Evolutionary conservation across 1,140 invertebrate species (phyloP).

Genomic region (Sinella curviseta): DNA sequence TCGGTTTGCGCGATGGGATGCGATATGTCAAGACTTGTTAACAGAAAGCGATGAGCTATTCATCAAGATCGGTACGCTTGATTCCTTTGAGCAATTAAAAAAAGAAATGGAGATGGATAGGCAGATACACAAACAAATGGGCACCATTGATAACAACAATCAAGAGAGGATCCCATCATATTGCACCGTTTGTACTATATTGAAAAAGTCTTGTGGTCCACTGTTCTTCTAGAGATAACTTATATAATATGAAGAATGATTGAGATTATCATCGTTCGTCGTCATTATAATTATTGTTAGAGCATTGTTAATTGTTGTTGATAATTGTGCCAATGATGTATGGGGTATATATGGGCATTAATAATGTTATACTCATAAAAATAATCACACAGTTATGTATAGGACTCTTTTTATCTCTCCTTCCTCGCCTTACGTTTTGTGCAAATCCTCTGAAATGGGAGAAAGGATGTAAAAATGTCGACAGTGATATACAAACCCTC

Average conservation of each 20-base stretch:
- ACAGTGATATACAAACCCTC: too few species aligned
- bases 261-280: slow-evolving; percentile 3
- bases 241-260: too few species aligned
- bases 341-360: neutral
- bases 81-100: slow-evolving; percentile 13
- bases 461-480: neutral
- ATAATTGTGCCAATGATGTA: neutral
- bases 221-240: too few species aligned
- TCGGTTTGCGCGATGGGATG: too few species aligned
- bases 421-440: too few species aligned
- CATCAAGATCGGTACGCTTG: neutral
- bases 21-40: slow-evolving; percentile 3
- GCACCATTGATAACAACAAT: neutral
- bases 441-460: neutral
- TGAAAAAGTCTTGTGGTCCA: too few species aligned
- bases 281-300: slow-evolving; percentile 1
- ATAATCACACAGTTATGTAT: too few species aligned
- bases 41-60: neutral
- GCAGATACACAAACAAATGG: neutral
- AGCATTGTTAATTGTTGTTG: slow-evolving; percentile 7
- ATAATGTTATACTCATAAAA: too few species aligned
- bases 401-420: too few species aligned
- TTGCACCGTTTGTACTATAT: too few species aligned
- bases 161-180: too few species aligned
- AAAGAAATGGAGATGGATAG: too few species aligned